phyloP scores from a whole-genome alignment of 2,797 vertebrate species.

The Ispidina lecontei region DNA sequence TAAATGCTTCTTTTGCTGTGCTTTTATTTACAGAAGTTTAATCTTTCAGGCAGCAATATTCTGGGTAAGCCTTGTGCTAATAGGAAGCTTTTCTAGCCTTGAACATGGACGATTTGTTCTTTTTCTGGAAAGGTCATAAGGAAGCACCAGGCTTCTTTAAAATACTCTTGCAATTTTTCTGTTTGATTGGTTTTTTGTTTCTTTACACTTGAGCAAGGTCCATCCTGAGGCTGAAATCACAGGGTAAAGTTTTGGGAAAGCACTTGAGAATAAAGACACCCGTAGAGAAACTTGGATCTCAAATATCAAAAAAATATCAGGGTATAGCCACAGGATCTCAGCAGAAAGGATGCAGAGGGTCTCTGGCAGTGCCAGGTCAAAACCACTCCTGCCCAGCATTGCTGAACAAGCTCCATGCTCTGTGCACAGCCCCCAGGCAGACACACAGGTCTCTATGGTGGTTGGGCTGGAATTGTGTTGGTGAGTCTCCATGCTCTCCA shows the following conservation, averaged over 20 bases:
- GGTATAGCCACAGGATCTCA: not conserved
- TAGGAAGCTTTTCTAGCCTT: slow-evolving; percentile 48
- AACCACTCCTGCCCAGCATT: not conserved
- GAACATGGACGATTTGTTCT: slow-evolving; percentile 23
- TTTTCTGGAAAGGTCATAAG: slow-evolving; percentile 43
- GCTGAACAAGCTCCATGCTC: not conserved
- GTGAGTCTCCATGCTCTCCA: not conserved
- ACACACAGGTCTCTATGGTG: not conserved
- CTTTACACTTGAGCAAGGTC: not conserved
- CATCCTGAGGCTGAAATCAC: not conserved
- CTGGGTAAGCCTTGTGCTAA: slow-evolving; percentile 53
- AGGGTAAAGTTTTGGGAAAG: not conserved
- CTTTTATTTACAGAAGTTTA: slow-evolving; percentile 54
- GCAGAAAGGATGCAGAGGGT: not conserved
- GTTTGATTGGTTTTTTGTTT: not conserved
- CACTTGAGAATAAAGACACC: not conserved
- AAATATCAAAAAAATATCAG: rapidly evolving
- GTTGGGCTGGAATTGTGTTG: not conserved
- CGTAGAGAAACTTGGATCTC: not conserved
- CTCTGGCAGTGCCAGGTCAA: not conserved
- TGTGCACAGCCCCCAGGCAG: rapidly evolving
- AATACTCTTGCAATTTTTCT: not conserved
- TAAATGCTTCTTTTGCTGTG: not conserved
- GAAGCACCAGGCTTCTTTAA: not conserved
- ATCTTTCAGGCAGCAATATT: slow-evolving; percentile 58